Base-by-base conservation (phyloP, 2,113 vertebrate genomes). In the Etheostoma cragini region DNA sequence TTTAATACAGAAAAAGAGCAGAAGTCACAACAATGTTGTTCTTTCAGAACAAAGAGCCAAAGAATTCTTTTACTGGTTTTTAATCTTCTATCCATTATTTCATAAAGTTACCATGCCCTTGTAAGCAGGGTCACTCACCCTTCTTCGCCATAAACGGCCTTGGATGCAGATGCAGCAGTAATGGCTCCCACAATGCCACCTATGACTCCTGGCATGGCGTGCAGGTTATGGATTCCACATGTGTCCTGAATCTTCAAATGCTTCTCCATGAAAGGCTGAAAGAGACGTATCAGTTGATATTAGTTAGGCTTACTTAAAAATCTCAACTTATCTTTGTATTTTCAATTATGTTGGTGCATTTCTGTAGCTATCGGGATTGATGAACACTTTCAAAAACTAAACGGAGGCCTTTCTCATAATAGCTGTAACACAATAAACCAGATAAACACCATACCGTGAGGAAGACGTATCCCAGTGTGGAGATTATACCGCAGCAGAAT, bases 141-240 rank as follows among this genome's bases (percentile, higher is more conserved):
- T 22, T 95, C 53, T 0, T 22, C 3, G 46, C 96, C 96, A 45
- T 99, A 98, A 2, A 96, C 94, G 0, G 76, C 52, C 2, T 87
- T 82, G 0, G 82, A 91, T 60, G 97, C 97, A 0, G 90, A 91
- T 8, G 97, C 96, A 0, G 97, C 97, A 0, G 96, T 97, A 83
- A 99, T 95, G 3, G 98, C 97, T 0, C 98, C 98, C 57, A 98
- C 97, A 4, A 99, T 97, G 72, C 96, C 97, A 0, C 98, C 98
- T 7, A 99, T 96, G 56, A 99, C 73, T 21, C 98, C 98, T 0
- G 98, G 98, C 90, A 99, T 95, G 62, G 93, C 98, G 0, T 99
- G 98, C n/a, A 99, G 96, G 92, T 99, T 99, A 91, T 99, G 97
- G 83, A 99, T 92, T 52, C 98, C 98, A 45, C 98, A 99, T 0